Evolutionary conservation across 2,888 invertebrate species (phyloP), one percentile per base, ranked within the genome.

Genomic region (Hipparchia sbordonii): DNA sequence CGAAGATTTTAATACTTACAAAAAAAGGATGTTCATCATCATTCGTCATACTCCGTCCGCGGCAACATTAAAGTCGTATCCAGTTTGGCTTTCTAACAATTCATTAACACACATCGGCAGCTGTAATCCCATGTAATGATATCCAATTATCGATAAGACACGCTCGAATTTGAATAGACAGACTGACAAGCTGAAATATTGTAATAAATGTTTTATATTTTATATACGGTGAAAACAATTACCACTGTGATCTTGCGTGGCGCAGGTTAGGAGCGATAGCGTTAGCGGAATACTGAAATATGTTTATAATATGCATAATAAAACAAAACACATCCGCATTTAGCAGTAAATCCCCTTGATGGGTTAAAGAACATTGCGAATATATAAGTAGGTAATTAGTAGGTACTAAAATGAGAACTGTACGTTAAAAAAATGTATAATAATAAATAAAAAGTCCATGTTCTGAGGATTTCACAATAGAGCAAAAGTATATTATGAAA

Each of bases 141-240:
- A 87, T 87, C 88, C 90, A 91, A 92, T 93, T 91, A 91, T 79
- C 85, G 88, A 93, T 92, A 89, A 89, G 91, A 87, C 85, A 92
- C 92, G 92, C 91, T 89, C 91, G 89, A 87, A 84, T 91, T 92
- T 88, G 90, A 89, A 93, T 91, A 86, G 92, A 90, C 84, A 75
- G 83, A 86, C 89, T 90, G 92, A 91, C 92, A 91, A 87, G 87
- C 88, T 88, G 89, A 91, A 89, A 87, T 90, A 90, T 89, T 88
- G 89, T 89, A 89, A 90, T 90, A 90, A 91, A 90, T 91, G 89
- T 88, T 89, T 86, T 82, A 89, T 87, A 87, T 89, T 89, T 87
- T 84, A 87, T 86, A 84, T 80, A 80, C 81, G 84, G 79, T 86
- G 86, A 88, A 89, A 91, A 91, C 89, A 91, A 91, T 91, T 88